These are phyloP conservation scores for Trichoplusia ni DNA, from an alignment of 1,140 invertebrate species.

Conservation along the genomic window DNA sequence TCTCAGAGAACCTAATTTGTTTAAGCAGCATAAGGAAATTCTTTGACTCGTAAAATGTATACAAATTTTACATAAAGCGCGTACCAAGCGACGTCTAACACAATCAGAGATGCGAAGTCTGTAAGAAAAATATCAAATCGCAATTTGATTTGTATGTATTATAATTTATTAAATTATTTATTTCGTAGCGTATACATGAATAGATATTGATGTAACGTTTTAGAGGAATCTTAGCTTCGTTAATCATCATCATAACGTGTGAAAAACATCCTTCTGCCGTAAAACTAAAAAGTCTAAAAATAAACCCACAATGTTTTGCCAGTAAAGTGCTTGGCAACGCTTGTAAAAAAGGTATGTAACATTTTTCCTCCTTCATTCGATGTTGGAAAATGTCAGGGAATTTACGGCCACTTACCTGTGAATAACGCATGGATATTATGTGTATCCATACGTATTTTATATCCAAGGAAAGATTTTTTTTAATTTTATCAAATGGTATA, in stretches of 20 bases:
- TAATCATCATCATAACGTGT: no score
- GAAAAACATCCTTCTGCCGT: no score
- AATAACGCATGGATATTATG: no score
- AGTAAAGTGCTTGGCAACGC: slow-evolving; percentile 31
- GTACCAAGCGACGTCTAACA: slow-evolving; percentile 14
- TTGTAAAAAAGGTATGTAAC: slow-evolving; percentile 37
- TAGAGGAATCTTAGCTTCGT: no score
- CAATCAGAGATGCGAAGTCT: slow-evolving; percentile 6
- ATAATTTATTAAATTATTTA: slow-evolving; percentile 12
- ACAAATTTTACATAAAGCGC: slow-evolving; percentile 4
- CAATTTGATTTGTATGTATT: slow-evolving; percentile 18
- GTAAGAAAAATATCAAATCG: slow-evolving; percentile 6
- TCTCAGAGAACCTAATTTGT: slow-evolving; percentile 13
- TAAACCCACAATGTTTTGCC: neutral
- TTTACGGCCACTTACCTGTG: slow-evolving; percentile 32
- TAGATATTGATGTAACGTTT: no score
- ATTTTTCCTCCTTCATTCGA: slow-evolving; percentile 41
- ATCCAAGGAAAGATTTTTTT: no score
- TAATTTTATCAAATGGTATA: neutral
- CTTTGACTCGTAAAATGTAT: slow-evolving; percentile 27
- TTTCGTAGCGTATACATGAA: neutral
- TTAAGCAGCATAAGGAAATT: slow-evolving; percentile 27
- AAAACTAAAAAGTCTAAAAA: neutral
- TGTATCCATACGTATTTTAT: no score
- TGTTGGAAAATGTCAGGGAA: slow-evolving; percentile 39